A percentile compares a stretch with the other conserved stretches of the same genome.
phyloP scores from a whole-genome alignment of 1,140 invertebrate species.

The Scylla paramamosain region DNA sequence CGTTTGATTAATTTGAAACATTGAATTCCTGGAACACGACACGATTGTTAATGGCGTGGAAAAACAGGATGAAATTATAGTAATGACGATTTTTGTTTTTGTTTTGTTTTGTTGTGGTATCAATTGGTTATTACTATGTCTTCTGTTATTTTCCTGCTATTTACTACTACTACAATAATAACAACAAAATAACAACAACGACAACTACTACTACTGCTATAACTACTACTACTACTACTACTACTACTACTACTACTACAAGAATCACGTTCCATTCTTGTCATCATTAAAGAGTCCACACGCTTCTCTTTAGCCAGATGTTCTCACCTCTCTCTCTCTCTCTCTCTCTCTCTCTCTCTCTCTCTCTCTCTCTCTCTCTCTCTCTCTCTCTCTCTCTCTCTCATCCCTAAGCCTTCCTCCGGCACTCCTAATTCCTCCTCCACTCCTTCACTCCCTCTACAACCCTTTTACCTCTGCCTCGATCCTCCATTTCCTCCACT shows the following conservation, averaged over 20 bases:
- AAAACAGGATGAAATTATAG: too few relatives aligned
- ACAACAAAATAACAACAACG: neutral
- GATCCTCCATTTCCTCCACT: neutral
- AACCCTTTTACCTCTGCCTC: neutral
- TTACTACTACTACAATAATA: too few relatives aligned
- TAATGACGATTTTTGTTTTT: too few relatives aligned
- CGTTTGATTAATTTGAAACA: neutral
- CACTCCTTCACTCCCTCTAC: neutral
- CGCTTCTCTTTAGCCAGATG: too few relatives aligned
- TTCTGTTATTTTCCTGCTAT: too few relatives aligned
- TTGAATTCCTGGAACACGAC: too few relatives aligned
- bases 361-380: neutral
- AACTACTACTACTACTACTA: neutral
- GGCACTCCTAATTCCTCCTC: neutral
- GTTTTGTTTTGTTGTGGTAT: too few relatives aligned
- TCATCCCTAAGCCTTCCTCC: neutral
- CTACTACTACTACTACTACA: constrained; percentile 8
- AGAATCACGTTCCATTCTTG: too few relatives aligned
- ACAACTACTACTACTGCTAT: constrained; percentile 1
- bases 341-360: neutral
- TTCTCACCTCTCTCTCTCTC: neutral
- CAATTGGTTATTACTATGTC: too few relatives aligned
- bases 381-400: neutral
- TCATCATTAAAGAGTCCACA: too few relatives aligned
- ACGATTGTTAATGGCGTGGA: too few relatives aligned